Evolutionary conservation across 2,888 invertebrate genomes (phyloP).

Genomic region (Hypselothyrea guttata): DNA sequence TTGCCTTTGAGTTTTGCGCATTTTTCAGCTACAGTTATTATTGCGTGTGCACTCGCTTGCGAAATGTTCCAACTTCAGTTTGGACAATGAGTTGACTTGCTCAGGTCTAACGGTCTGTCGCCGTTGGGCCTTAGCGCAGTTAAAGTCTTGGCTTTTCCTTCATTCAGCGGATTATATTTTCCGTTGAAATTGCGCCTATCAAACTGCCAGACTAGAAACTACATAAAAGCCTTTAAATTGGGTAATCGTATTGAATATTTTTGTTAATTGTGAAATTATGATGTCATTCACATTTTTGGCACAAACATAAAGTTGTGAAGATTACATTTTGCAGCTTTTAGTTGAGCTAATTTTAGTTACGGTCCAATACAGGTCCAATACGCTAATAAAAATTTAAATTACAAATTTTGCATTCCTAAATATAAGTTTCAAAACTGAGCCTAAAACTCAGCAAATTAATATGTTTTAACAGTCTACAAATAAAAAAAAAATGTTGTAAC

Average conservation of each 20-base stretch:
- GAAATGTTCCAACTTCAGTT: constrained; percentile 41
- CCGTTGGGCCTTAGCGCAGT: constrained; percentile 45
- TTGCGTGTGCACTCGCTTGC: constrained; percentile 56
- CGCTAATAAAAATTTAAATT: too few species aligned
- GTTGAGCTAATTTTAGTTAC: too few species aligned
- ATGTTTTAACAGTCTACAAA: too few species aligned
- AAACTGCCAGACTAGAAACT: too few species aligned
- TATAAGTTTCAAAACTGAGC: too few species aligned
- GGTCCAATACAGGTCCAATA: too few species aligned
- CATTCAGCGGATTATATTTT: constrained; percentile 8
- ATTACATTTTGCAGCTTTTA: too few species aligned
- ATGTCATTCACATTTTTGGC: constrained; percentile 16
- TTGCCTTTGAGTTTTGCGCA: constrained; percentile 30
- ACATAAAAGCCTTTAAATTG: too few species aligned
- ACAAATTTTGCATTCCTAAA: too few species aligned
- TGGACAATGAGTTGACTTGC: constrained; percentile 29
- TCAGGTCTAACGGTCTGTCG: constrained; percentile 49
- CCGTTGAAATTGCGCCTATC: constrained; percentile 6
- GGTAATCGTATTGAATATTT: background rate
- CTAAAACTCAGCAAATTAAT: too few species aligned
- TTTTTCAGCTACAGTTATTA: constrained; percentile 65
- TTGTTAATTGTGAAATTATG: constrained; percentile 10
- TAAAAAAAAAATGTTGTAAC: too few species aligned
- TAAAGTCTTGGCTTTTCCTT: constrained; percentile 33
- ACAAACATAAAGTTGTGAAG: too few species aligned